Percentiles rank a stretch among this genome's conserved stretches.
These are phyloP conservation scores for Aphis craccivora DNA, from an alignment of 1,140 invertebrate genomes.

Conservation along the genomic window DNA sequence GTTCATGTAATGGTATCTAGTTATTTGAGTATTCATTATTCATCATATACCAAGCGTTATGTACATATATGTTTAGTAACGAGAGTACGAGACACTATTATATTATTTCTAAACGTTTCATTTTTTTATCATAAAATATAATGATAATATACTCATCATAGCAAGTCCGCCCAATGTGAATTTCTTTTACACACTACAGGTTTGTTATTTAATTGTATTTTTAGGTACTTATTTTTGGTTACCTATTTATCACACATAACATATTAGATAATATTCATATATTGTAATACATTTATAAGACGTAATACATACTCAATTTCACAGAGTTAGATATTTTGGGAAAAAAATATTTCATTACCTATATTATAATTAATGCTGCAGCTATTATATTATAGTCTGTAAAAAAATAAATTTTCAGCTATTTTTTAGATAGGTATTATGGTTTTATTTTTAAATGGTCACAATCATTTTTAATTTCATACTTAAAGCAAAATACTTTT, in stretches of 20 bases:
- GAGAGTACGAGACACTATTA: not conserved
- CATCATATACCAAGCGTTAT: not conserved
- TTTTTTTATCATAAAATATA: not conserved
- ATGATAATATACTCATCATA: not conserved
- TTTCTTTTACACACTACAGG: not conserved
- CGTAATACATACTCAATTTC: not conserved
- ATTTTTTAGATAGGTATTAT: too few relatives aligned
- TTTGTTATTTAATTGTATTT: not conserved
- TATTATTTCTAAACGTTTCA: not conserved
- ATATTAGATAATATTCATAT: not conserved
- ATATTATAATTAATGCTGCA: not conserved
- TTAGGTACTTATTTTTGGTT: not conserved
- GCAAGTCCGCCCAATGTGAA: not conserved
- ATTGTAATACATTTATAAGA: too few relatives aligned
- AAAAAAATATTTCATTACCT: too few relatives aligned
- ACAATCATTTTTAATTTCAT: not conserved
- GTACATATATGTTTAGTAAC: not conserved
- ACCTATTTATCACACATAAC: not conserved
- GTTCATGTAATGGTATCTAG: not conserved
- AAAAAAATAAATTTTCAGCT: not conserved
- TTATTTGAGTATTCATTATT: not conserved
- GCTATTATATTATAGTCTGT: not conserved
- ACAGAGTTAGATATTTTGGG: not conserved
- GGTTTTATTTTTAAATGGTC: not conserved
- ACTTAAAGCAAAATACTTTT: not conserved